Evolutionary conservation across 2,888 invertebrate species (phyloP).

Genomic region (Craniophora ligustri): DNA sequence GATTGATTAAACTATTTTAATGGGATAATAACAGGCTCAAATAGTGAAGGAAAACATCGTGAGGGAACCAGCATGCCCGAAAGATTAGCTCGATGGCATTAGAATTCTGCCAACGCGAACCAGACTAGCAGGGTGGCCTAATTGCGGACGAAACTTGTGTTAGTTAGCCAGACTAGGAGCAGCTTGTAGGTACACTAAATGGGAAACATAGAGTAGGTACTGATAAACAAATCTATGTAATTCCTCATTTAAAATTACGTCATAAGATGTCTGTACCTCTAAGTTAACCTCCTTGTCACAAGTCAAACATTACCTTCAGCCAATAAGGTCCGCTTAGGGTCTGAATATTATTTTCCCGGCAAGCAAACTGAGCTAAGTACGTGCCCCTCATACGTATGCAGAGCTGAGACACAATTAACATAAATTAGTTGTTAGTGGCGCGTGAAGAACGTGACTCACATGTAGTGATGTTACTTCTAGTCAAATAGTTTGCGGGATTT

Average conservation of each 20-base stretch:
- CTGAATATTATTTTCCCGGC: slow-evolving; percentile 58
- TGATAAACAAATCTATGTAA: too few species aligned
- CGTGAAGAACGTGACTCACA: slow-evolving; percentile 85
- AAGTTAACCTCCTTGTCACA: slow-evolving; percentile 21
- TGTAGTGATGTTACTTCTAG: slow-evolving; percentile 42
- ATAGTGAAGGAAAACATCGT: too few species aligned
- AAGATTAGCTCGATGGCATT: too few species aligned
- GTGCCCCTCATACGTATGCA: slow-evolving; percentile 79
- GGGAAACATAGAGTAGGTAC: background rate
- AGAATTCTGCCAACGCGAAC: too few species aligned
- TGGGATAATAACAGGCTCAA: too few species aligned
- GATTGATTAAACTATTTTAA: too few species aligned
- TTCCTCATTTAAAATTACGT: background rate
- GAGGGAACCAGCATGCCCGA: too few species aligned
- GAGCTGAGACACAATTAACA: slow-evolving; percentile 77
- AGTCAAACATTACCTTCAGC: slow-evolving; percentile 41
- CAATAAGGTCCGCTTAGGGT: slow-evolving; percentile 51
- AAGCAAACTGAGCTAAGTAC: slow-evolving; percentile 73
- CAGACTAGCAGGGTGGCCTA: too few species aligned
- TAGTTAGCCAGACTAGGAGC: too few species aligned
- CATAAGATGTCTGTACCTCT: background rate
- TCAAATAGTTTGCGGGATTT: slow-evolving; percentile 20
- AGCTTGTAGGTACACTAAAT: too few species aligned
- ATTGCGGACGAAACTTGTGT: too few species aligned
- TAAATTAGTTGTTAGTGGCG: slow-evolving; percentile 85